A percentile compares a stretch with the other conserved stretches of the same genome.
Conservation (phyloP, 1,140 invertebrate genomes). For the Pseudomyrmex concolor region DNA sequence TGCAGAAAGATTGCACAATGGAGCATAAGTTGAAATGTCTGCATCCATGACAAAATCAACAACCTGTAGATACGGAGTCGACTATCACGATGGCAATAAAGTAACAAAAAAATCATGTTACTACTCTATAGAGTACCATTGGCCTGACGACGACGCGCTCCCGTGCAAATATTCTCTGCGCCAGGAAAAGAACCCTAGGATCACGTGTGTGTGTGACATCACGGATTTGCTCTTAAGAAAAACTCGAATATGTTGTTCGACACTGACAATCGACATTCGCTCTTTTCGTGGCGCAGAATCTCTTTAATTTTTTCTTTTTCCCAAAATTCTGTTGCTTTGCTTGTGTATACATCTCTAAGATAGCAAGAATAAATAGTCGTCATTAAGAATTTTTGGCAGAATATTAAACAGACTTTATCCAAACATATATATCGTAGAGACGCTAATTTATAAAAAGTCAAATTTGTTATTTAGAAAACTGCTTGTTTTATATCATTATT, state of each 20-base stretch:
- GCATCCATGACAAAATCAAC: slow-evolving; percentile 59
- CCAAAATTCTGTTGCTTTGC: background rate
- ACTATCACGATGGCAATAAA: slow-evolving; percentile 35
- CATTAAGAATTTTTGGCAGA: background rate
- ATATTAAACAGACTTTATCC: background rate
- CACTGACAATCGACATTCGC: background rate
- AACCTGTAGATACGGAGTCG: slow-evolving; percentile 60
- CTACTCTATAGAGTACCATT: slow-evolving; percentile 9
- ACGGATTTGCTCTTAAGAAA: background rate
- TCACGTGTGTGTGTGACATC: slow-evolving; percentile 15
- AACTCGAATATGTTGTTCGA: slow-evolving; percentile 11
- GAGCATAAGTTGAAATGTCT: slow-evolving; percentile 42
- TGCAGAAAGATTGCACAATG: background rate
- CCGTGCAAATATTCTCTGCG: slow-evolving; percentile 18
- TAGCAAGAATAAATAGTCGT: background rate
- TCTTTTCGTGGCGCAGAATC: background rate
- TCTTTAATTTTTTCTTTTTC: background rate
- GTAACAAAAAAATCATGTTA: slow-evolving; percentile 51
- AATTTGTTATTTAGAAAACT: background rate
- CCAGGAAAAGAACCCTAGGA: background rate
- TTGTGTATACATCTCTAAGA: too few relatives aligned
- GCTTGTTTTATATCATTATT: background rate
- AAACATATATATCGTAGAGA: background rate
- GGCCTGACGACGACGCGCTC: background rate
- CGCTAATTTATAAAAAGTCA: background rate